phyloP scores from a whole-genome alignment of 1,140 invertebrate species.

The Pseudomyrmex pallidus region DNA sequence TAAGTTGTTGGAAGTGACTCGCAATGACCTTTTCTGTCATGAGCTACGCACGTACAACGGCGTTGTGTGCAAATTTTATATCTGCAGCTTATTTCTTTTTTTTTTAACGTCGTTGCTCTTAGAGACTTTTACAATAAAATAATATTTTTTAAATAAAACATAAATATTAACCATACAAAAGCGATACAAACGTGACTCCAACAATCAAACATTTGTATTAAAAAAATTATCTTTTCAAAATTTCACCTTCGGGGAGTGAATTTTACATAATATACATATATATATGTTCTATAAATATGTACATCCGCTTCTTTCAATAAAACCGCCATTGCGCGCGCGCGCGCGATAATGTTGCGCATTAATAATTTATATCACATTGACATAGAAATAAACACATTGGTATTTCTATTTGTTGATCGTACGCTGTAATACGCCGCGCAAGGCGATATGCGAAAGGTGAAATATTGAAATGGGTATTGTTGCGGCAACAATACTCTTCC shows the following conservation, averaged over 20 bases:
- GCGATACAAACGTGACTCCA: too few species aligned
- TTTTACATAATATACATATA: too few species aligned
- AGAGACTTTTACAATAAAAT: neutral
- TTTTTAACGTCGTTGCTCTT: too few species aligned
- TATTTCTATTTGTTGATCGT: slow-evolving; percentile 25
- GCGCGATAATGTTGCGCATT: slow-evolving; percentile 16
- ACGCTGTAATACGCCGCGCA: neutral
- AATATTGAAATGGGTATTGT: slow-evolving; percentile 64
- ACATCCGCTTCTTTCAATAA: neutral
- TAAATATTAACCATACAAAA: too few species aligned
- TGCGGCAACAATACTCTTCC: slow-evolving; percentile 53
- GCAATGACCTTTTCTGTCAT: slow-evolving; percentile 1
- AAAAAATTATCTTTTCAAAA: too few species aligned
- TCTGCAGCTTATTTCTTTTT: neutral
- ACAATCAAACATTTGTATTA: too few species aligned
- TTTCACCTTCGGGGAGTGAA: too few species aligned
- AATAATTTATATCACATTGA: slow-evolving; percentile 36
- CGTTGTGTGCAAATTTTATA: slow-evolving; percentile 16
- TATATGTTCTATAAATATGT: too few species aligned
- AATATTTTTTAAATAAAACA: too few species aligned
- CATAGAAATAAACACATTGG: neutral
- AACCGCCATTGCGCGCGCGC: neutral
- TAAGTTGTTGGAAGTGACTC: neutral
- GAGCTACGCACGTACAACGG: neutral
- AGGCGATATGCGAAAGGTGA: slow-evolving; percentile 44